phyloP scores from a whole-genome alignment of 2,888 invertebrate species.

The Trissolcus brochymenae region DNA sequence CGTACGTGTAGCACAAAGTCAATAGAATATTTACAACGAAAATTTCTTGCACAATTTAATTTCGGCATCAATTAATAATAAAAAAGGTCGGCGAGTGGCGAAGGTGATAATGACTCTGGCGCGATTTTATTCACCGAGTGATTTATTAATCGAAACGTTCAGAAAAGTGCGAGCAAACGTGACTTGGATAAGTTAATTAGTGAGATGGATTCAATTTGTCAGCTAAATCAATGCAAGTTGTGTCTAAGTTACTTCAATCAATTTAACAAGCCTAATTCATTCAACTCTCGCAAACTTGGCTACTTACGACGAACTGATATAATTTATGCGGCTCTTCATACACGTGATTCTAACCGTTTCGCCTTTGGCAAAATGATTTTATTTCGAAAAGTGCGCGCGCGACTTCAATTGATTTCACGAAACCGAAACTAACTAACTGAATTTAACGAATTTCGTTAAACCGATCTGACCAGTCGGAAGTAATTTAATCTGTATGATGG shows the following conservation, averaged over 20 bases:
- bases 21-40: slow-evolving; percentile 31
- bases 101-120: not conserved
- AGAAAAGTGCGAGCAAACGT: not conserved
- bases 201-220: slow-evolving; percentile 15
- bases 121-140: not conserved
- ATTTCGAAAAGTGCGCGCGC: too few species aligned
- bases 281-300: slow-evolving; percentile 6
- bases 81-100: not conserved
- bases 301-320: slow-evolving; percentile 9
- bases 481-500: too few species aligned
- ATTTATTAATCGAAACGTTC: not conserved
- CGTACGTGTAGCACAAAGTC: slow-evolving; percentile 33
- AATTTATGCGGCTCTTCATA: slow-evolving; percentile 12
- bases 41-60: slow-evolving; percentile 36
- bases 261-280: slow-evolving; percentile 22
- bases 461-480: too few species aligned
- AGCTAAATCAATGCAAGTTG: slow-evolving; percentile 17
- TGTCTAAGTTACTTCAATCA: slow-evolving; percentile 28
- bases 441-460: too few species aligned
- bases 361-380: too few species aligned
- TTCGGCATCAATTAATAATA: slow-evolving; percentile 34
- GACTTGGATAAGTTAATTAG: slow-evolving; percentile 17
- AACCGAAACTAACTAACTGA: too few species aligned
- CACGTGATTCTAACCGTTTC: not conserved
- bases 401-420: not conserved